Base-by-base conservation (phyloP, 2,797 vertebrate species). In the Muscicapa striata region DNA sequence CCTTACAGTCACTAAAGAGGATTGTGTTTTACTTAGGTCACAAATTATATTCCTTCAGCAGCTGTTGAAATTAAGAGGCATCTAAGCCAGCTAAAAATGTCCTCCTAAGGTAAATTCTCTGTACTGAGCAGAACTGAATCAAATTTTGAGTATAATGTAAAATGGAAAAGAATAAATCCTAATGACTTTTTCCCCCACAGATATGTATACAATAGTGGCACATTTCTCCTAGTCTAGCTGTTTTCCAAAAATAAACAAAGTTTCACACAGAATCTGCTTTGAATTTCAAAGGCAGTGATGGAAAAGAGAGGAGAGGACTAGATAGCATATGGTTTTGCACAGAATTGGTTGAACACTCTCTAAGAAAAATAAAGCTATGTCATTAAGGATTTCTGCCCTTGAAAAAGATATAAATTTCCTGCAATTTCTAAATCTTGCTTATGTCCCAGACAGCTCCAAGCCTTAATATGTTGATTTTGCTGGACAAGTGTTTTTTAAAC, bases 221-320 rank as follows among this genome's bases (percentile, higher is more conserved):
- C 26, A n/a, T 93, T 74, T 89, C 41, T 80, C 26, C 24, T 49
- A 75, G 70, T 34, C 67, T 88, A 75, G 40, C 43, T 57, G 17
- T 51, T 84, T 94, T 72, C 36, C 10, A 77, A 92, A 90, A 91
- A 51, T 41, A 58, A 77, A 57, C 30, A 76, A 62, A 30, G 12
- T 59, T 90, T 90, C 76, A 74, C 36, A 36, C 24, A 59, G 46
- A 74, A 61, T 63, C 57, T 76, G 55, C 29, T 88, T 55, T 74
- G 45, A 74, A 75, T 88, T 70, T 75, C 52, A 84, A 62, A 80
- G 21, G n/a, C 0, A 1, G 12, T 59, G 49, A 81, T 43, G 17
- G 36, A 86, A 62, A 87, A 36, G 29, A 59, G 32, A 78, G 18
- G 19, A 74, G 38, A 80, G 15, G 21, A 76, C 36, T 63, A 77